These are phyloP conservation scores for Maconellicoccus hirsutus DNA, from an alignment of 1,140 invertebrate genomes.

Conservation along the genomic window DNA sequence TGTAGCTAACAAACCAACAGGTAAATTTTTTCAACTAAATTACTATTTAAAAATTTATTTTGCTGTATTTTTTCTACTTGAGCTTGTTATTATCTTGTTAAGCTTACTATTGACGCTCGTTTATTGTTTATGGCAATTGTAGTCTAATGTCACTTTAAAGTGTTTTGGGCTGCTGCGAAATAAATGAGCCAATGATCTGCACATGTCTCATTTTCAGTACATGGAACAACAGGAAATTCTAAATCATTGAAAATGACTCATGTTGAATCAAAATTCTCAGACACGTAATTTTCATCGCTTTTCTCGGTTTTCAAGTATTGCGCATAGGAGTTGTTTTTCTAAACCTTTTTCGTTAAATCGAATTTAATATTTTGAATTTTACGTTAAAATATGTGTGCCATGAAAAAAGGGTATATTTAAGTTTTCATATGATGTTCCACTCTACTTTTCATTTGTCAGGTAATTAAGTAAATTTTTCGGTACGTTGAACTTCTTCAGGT, in stretches of 20 bases:
- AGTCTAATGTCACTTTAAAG: background rate
- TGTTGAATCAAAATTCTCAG: background rate
- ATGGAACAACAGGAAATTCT: background rate
- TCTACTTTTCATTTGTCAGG: background rate
- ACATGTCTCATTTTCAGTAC: background rate
- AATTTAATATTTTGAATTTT: too few species aligned
- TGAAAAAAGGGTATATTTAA: too few species aligned
- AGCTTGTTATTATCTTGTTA: background rate
- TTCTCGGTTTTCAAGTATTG: too few species aligned
- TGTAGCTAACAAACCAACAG: background rate
- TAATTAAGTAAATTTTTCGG: background rate
- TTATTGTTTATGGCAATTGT: background rate
- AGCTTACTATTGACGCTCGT: background rate
- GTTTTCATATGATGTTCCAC: background rate
- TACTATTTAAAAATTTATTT: background rate
- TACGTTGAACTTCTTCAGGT: background rate
- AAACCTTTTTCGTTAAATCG: too few species aligned
- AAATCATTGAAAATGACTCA: background rate
- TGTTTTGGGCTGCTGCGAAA: background rate
- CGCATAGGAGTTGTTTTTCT: too few species aligned
- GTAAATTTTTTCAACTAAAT: background rate
- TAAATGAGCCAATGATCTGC: background rate
- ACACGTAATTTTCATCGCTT: too few species aligned
- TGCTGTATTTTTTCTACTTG: background rate
- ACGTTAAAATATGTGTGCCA: too few species aligned